Evolutionary conservation across 2,888 invertebrate species (phyloP).

Genomic region (Oxytorus armatus): DNA sequence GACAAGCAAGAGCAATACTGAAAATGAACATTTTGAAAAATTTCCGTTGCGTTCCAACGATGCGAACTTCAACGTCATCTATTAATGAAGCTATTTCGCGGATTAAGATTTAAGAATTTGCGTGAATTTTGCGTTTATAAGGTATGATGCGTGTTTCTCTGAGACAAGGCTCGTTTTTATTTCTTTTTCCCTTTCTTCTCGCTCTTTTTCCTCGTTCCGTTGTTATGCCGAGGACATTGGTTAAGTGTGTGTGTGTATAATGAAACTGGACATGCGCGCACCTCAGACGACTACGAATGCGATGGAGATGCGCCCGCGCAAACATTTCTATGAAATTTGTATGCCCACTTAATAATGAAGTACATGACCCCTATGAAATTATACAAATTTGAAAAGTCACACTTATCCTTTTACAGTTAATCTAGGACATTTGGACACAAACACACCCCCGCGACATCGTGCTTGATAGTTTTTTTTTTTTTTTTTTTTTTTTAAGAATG

Average conservation of each 20-base stretch:
- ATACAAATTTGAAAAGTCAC: not conserved
- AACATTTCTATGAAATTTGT: not conserved
- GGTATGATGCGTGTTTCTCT: not conserved
- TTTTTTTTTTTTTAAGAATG: no score
- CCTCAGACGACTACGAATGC: slow-evolving; percentile 34
- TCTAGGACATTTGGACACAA: no score
- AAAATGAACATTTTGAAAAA: no score
- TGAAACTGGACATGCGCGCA: slow-evolving; percentile 48
- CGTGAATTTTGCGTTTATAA: not conserved
- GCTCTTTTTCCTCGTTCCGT: slow-evolving; percentile 5
- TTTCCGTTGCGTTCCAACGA: no score
- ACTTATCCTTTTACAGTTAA: no score
- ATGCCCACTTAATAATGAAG: not conserved
- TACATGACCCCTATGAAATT: not conserved
- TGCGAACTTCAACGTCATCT: no score
- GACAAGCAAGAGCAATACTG: no score
- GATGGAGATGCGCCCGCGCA: slow-evolving; percentile 46
- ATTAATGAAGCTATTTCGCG: no score
- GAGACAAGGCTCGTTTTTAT: not conserved
- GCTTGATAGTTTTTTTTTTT: no score
- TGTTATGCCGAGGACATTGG: slow-evolving; percentile 1
- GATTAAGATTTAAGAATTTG: no score
- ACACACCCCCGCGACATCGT: no score
- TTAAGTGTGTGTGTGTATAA: not conserved
- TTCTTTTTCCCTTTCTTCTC: not conserved